phyloP scores from a whole-genome alignment of 2,113 vertebrate species.

The Nipponia nippon region DNA sequence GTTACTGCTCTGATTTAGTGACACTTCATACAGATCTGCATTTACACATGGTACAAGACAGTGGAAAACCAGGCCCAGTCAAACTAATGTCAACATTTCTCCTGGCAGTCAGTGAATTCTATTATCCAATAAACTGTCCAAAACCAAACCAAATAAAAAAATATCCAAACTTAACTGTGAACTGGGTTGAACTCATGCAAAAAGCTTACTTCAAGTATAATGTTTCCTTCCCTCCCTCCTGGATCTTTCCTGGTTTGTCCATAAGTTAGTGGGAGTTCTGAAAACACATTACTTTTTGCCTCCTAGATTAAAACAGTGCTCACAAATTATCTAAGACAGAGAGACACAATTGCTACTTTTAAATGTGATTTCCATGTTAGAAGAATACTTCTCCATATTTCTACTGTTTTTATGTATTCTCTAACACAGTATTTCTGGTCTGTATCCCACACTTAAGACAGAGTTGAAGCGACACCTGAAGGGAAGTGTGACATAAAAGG shows the following conservation, averaged over 20 bases:
- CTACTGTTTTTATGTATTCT: not conserved
- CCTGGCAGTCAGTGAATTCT: not conserved
- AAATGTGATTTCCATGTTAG: not conserved
- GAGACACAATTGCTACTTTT: not conserved
- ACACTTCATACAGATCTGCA: not conserved
- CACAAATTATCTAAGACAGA: not conserved
- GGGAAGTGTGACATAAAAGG: not conserved
- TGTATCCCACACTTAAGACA: not conserved
- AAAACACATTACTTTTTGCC: not conserved
- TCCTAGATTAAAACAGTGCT: not conserved
- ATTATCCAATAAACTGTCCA: not conserved
- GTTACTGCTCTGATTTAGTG: not conserved
- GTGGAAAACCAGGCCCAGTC: not conserved
- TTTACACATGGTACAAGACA: not conserved
- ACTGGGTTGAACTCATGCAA: not conserved
- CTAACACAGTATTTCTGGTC: not conserved
- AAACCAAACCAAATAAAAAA: not conserved
- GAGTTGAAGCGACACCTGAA: not conserved
- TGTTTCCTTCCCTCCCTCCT: not conserved
- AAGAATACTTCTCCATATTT: not conserved
- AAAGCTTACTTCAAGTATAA: not conserved
- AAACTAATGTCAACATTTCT: not conserved
- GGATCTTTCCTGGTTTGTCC: not conserved
- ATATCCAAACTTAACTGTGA: not conserved
- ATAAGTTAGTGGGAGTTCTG: not conserved